A percentile compares a stretch with the other conserved stretches of the same genome.
These are phyloP conservation scores for Sorex araneus DNA, from an alignment of 2,113 vertebrate genomes.

Conservation along the genomic window DNA sequence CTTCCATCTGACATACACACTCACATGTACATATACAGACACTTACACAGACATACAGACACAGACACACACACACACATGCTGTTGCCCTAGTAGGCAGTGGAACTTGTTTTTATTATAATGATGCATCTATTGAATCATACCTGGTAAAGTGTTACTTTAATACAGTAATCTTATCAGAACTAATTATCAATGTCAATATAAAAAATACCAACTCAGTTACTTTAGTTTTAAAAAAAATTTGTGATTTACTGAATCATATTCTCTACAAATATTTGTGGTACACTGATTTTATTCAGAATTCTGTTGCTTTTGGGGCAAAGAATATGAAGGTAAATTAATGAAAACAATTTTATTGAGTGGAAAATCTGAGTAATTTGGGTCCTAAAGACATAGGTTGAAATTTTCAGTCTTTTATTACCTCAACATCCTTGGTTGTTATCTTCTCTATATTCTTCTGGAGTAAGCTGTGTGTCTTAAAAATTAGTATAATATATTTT, in stretches of 20 bases:
- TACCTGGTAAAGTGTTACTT: constrained; percentile 63
- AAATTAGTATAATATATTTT: neutral
- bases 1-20: too few relatives aligned
- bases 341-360: neutral
- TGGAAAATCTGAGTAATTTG: neutral
- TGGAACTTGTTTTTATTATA: constrained; percentile 63
- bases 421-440: neutral
- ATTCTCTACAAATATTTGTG: constrained; percentile 4
- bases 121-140: constrained; percentile 36
- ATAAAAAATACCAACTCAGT: constrained; percentile 30
- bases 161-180: constrained; percentile 14
- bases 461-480: neutral
- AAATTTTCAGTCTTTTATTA: constrained; percentile 20
- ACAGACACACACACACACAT: too few relatives aligned
- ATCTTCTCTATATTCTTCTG: neutral
- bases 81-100: constrained; percentile 37
- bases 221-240: constrained; percentile 30
- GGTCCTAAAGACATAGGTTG: neutral
- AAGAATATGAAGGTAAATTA: neutral
- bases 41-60: too few relatives aligned
- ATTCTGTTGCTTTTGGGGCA: neutral
- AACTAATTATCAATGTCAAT: constrained; percentile 52
- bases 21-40: too few relatives aligned
- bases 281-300: neutral
- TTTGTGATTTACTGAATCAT: neutral